Percentiles rank a stretch among this genome's conserved stretches.
phyloP scores from a whole-genome alignment of 2,888 invertebrate species.

The Drepanosiphum platanoidis region DNA sequence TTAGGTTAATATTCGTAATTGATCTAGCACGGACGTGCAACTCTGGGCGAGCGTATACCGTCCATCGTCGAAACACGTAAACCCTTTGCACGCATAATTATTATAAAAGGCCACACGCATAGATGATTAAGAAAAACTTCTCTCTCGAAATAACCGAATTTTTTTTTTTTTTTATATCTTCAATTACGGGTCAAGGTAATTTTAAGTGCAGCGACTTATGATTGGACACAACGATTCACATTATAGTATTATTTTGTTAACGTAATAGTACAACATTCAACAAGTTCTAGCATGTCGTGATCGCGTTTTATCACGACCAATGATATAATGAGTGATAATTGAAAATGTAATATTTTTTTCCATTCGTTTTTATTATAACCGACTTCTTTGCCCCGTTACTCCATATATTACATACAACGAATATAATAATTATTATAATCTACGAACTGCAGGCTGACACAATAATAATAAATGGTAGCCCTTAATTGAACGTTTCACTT shows the following conservation, averaged over 20 bases:
- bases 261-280: constrained; percentile 38
- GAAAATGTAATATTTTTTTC: constrained; percentile 16
- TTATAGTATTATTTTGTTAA: constrained; percentile 21
- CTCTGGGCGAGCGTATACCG: background rate
- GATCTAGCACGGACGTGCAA: constrained; percentile 3
- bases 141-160: background rate
- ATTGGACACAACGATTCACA: background rate
- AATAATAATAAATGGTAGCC: background rate
- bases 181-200: constrained; percentile 30
- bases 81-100: background rate
- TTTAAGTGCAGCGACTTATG: constrained; percentile 14
- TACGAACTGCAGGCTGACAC: background rate
- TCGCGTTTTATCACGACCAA: constrained; percentile 22
- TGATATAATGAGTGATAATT: constrained; percentile 12
- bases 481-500: background rate
- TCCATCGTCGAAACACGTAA: background rate
- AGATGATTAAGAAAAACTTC: constrained; percentile 15
- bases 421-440: background rate
- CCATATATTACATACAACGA: background rate
- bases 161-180: constrained; percentile 10
- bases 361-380: background rate
- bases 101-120: constrained; percentile 26
- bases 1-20: constrained; percentile 28
- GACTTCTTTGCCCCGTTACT: background rate
- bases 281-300: constrained; percentile 42